Percentiles rank a stretch among this genome's conserved stretches.
Conservation (phyloP, 2,888 invertebrate genomes). For the Aromia moschata region DNA sequence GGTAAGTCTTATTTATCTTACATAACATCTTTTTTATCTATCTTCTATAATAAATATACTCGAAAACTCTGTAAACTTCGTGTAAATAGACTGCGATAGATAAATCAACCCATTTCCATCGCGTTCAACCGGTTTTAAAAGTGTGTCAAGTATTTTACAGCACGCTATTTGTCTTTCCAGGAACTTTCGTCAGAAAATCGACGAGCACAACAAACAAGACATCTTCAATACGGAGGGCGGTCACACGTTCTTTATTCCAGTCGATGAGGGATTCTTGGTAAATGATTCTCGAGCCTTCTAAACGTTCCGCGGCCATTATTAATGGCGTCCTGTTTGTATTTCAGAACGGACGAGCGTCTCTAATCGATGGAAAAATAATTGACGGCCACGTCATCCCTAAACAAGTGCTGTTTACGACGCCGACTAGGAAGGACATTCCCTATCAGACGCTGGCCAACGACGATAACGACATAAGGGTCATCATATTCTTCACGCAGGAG, state of each 20-base stretch:
- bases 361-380: constrained; percentile 85
- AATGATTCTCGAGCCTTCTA: constrained; percentile 35
- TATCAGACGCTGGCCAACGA: constrained; percentile 84
- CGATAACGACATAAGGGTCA: constrained; percentile 86
- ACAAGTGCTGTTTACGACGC: constrained; percentile 86
- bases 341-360: constrained; percentile 63
- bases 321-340: constrained; percentile 37
- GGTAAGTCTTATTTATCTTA: too few relatives aligned
- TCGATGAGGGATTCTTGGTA: constrained; percentile 90
- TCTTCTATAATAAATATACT: too few relatives aligned
- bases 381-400: constrained; percentile 91
- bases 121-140: too few relatives aligned
- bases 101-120: too few relatives aligned
- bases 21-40: too few relatives aligned
- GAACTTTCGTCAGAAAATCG: constrained; percentile 79
- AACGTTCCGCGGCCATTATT: constrained; percentile 18
- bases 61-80: too few relatives aligned
- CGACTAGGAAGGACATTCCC: constrained; percentile 77
- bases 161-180: constrained; percentile 64
- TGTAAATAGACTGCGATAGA: too few relatives aligned
- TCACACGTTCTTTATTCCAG: constrained; percentile 90
- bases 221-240: constrained; percentile 81
- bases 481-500: constrained; percentile 79
- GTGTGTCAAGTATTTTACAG: too few relatives aligned
- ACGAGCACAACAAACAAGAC: constrained; percentile 75